Percentiles rank a stretch among this genome's conserved stretches.
These are phyloP conservation scores for Pimpla rufipes DNA, from an alignment of 2,888 invertebrate genomes.

Conservation along the genomic window DNA sequence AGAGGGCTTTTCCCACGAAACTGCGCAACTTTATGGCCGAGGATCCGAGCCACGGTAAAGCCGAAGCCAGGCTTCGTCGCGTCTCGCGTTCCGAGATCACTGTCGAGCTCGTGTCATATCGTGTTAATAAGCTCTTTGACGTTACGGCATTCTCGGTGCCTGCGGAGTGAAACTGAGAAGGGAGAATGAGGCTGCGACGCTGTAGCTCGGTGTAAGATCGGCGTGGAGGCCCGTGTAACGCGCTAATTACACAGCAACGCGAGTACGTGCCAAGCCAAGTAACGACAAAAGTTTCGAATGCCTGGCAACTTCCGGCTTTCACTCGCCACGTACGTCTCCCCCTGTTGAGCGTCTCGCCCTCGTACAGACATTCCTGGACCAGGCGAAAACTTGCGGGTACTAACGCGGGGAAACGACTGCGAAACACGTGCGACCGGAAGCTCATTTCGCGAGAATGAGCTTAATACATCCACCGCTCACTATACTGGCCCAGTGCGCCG, in stretches of 20 bases:
- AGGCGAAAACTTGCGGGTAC: slow-evolving; percentile 40
- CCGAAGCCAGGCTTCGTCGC: not conserved
- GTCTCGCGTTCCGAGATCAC: slow-evolving; percentile 36
- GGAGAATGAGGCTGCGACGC: not conserved
- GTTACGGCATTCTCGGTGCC: slow-evolving; percentile 15
- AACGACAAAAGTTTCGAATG: slow-evolving; percentile 60
- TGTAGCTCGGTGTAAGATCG: slow-evolving; percentile 6
- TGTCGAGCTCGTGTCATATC: slow-evolving; percentile 53
- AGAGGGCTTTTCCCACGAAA: slow-evolving; percentile 41
- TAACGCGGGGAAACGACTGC: slow-evolving; percentile 28
- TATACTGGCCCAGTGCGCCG: not conserved
- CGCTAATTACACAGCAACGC: slow-evolving; percentile 50
- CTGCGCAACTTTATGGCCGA: slow-evolving; percentile 40
- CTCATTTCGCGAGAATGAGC: slow-evolving; percentile 19
- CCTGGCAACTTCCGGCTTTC: slow-evolving; percentile 47
- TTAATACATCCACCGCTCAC: not conserved
- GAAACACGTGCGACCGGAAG: slow-evolving; percentile 50
- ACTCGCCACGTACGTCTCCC: slow-evolving; percentile 23
- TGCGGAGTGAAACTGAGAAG: slow-evolving; percentile 33
- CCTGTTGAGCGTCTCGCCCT: not conserved
- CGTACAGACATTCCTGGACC: slow-evolving; percentile 4
- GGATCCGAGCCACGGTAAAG: slow-evolving; percentile 17
- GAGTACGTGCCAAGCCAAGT: slow-evolving; percentile 15
- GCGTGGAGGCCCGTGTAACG: slow-evolving; percentile 22
- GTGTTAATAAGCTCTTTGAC: slow-evolving; percentile 55